Conservation (phyloP, 2,888 invertebrate genomes). For the Girardia tigrina region DNA sequence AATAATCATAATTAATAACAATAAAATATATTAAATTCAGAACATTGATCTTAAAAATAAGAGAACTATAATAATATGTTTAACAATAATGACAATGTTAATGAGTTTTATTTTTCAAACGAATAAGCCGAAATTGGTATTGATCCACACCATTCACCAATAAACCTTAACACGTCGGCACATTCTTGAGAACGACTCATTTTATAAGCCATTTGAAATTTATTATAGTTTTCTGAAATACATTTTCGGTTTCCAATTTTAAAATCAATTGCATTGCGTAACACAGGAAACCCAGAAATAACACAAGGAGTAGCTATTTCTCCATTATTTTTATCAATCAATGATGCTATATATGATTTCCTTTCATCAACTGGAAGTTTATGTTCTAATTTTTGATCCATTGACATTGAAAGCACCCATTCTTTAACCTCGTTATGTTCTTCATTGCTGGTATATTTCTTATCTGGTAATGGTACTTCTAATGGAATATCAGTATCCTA, state of each 20-base stretch:
- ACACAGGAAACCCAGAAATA: conserved; percentile 69
- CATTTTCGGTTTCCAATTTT: conserved; percentile 55
- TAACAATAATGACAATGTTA: not conserved
- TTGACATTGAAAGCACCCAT: conserved; percentile 87
- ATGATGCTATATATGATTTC: conserved; percentile 66
- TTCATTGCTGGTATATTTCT: conserved; percentile 51
- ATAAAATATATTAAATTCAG: too few relatives aligned
- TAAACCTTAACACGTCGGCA: conserved; percentile 64
- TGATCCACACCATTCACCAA: conserved; percentile 71
- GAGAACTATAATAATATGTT: too few relatives aligned
- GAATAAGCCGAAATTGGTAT: conserved; percentile 50
- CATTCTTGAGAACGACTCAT: conserved; percentile 57
- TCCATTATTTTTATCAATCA: conserved; percentile 52
- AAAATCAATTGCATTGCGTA: conserved; percentile 53
- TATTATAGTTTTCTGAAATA: conserved; percentile 84
- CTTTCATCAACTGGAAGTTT: conserved; percentile 70
- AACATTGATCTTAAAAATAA: too few relatives aligned
- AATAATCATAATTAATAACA: too few relatives aligned
- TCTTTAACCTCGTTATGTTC: conserved; percentile 30
- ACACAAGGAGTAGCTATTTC: conserved; percentile 64
- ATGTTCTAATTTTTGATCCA: conserved; percentile 85
- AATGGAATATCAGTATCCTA: conserved; percentile 78
- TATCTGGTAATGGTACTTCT: conserved; percentile 66
- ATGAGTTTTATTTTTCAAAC: not conserved
- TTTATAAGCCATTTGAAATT: conserved; percentile 66